Percentiles rank a stretch among this genome's conserved stretches.
Evolutionary conservation across 2,797 vertebrate genomes (phyloP).

Genomic region (Gymnocypris eckloni): DNA sequence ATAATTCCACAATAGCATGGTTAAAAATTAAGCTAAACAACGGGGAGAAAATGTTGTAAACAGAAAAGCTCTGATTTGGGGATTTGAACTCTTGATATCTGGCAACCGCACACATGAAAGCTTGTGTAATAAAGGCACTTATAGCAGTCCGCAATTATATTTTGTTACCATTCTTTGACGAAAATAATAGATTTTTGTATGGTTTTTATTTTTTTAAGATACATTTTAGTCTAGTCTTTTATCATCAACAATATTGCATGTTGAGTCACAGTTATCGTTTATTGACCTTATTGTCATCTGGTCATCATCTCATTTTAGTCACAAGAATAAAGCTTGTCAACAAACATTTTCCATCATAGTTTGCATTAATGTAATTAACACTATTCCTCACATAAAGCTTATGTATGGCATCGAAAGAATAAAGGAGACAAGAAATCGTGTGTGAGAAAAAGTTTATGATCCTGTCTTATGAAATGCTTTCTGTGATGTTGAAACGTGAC

Average conservation of each 20-base stretch:
- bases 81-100: background rate
- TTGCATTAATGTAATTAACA: background rate
- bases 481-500: background rate
- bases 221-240: background rate
- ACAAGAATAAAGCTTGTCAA: background rate
- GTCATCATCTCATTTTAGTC: background rate
- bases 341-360: background rate
- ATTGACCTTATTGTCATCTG: background rate
- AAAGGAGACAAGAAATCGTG: background rate
- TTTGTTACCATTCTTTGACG: rapidly evolving
- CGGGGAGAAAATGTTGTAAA: background rate
- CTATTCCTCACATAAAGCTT: background rate
- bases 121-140: background rate
- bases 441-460: background rate
- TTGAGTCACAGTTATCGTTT: background rate
- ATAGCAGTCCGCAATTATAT: background rate
- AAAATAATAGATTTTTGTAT: too few relatives aligned
- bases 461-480: background rate
- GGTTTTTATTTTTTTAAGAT: background rate
- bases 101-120: background rate
- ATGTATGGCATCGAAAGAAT: background rate
- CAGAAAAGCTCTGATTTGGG: background rate
- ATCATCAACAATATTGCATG: background rate
- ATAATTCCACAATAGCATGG: background rate
- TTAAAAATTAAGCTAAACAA: background rate